Percentiles rank a stretch among this genome's conserved stretches.
phyloP scores from a whole-genome alignment of 2,888 invertebrate genomes.

The Chaetogeoica ovagalla region DNA sequence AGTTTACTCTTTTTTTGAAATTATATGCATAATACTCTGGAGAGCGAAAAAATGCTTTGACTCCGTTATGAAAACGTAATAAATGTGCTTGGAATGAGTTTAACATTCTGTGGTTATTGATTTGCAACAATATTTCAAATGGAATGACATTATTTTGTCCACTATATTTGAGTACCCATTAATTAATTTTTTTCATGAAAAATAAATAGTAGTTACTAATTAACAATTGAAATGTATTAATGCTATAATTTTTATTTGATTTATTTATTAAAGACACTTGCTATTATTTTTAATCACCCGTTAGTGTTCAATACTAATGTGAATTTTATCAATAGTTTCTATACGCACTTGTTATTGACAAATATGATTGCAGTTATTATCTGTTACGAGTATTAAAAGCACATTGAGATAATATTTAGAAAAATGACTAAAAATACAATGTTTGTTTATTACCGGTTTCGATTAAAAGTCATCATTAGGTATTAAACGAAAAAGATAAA shows the following conservation, averaged over 20 bases:
- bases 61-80: background rate
- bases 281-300: conserved; percentile 18
- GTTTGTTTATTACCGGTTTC: too few relatives aligned
- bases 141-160: background rate
- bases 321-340: background rate
- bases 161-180: background rate
- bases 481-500: too few relatives aligned
- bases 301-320: background rate
- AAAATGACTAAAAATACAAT: background rate
- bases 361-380: conserved; percentile 3
- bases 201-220: conserved; percentile 22
- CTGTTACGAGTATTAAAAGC: background rate
- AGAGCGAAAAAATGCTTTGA: background rate
- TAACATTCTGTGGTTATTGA: background rate
- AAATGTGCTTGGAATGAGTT: background rate
- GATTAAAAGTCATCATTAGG: too few relatives aligned
- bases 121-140: background rate
- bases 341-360: background rate
- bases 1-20: background rate
- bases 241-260: background rate
- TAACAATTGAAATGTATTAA: conserved; percentile 16
- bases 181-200: conserved; percentile 31
- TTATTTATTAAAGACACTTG: background rate
- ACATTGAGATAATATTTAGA: too few relatives aligned
- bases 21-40: background rate